Evolutionary conservation across 2,888 invertebrate species (phyloP).

Genomic region (Epirrhoe tristata): DNA sequence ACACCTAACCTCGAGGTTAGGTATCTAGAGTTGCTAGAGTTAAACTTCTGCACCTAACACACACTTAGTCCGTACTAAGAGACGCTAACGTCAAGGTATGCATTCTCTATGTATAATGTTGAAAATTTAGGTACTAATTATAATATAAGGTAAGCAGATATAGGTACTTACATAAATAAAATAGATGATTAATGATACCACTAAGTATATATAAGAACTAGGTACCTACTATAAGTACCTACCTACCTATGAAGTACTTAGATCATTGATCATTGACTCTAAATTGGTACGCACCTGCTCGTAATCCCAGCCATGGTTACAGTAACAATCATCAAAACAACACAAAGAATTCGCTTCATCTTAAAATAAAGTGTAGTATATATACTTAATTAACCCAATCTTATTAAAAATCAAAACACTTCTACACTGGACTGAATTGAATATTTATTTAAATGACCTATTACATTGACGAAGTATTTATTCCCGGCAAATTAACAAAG

Average conservation of each 20-base stretch:
- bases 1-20: no score
- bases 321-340: conserved; percentile 25
- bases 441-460: conserved; percentile 4
- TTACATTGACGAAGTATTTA: conserved; percentile 4
- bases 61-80: no score
- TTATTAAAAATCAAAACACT: not conserved
- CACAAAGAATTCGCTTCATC: conserved; percentile 25
- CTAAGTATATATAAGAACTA: no score
- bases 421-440: conserved; percentile 23
- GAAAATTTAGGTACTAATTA: no score
- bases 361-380: conserved; percentile 4
- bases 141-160: no score
- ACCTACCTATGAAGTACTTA: conserved; percentile 2
- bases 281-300: conserved; percentile 31
- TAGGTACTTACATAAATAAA: not conserved
- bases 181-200: no score
- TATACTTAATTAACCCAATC: not conserved
- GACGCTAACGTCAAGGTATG: no score
- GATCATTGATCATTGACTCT: conserved; percentile 3
- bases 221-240: not conserved
- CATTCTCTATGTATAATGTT: no score
- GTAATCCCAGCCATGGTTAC: conserved; percentile 25
- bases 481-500: conserved; percentile 46
- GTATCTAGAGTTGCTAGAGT: no score
- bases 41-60: no score